Percentiles rank a stretch among this genome's conserved stretches.
Evolutionary conservation across 2,888 invertebrate species (phyloP).

Genomic region (Cryptus viduatorius): DNA sequence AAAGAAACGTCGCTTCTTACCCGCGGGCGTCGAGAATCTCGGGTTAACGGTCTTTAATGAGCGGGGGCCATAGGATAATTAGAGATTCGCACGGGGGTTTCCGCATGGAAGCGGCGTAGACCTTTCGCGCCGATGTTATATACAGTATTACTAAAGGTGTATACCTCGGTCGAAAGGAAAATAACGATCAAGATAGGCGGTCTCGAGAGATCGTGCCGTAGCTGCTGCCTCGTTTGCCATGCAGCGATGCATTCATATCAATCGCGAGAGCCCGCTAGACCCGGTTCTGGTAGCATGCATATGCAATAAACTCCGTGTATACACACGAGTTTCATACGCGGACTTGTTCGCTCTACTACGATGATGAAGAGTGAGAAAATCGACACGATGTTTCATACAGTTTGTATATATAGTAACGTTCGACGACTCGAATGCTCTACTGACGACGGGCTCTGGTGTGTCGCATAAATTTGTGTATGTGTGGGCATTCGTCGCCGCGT

Average conservation of each 20-base stretch:
- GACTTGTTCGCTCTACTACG: slow-evolving; percentile 8
- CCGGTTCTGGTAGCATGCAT: slow-evolving; percentile 77
- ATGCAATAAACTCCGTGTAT: slow-evolving; percentile 75
- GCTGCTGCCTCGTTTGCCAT: slow-evolving; percentile 79
- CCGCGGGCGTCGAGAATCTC: slow-evolving; percentile 24
- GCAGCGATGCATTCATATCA: slow-evolving; percentile 84
- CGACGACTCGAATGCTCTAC: slow-evolving; percentile 60
- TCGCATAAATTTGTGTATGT: slow-evolving; percentile 79
- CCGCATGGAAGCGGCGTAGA: slow-evolving; percentile 73
- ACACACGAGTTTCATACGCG: slow-evolving; percentile 24
- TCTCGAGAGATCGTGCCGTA: slow-evolving; percentile 66
- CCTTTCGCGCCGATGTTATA: slow-evolving; percentile 71
- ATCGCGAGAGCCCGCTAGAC: slow-evolving; percentile 71
- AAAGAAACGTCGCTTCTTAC: slow-evolving; percentile 1
- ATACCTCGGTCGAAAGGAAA: slow-evolving; percentile 74
- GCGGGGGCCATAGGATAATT: slow-evolving; percentile 67
- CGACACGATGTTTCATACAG: slow-evolving; percentile 49
- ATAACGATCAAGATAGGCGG: slow-evolving; percentile 79
- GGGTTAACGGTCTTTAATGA: slow-evolving; percentile 48
- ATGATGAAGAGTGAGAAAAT: slow-evolving; percentile 39
- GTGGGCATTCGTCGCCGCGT: slow-evolving; percentile 78
- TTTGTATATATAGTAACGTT: slow-evolving; percentile 52
- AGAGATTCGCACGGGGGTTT: slow-evolving; percentile 73
- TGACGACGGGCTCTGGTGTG: slow-evolving; percentile 68
- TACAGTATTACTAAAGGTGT: slow-evolving; percentile 24